These are phyloP conservation scores for Lophura nycthemera DNA, from an alignment of 2,113 vertebrate genomes.

Conservation along the genomic window DNA sequence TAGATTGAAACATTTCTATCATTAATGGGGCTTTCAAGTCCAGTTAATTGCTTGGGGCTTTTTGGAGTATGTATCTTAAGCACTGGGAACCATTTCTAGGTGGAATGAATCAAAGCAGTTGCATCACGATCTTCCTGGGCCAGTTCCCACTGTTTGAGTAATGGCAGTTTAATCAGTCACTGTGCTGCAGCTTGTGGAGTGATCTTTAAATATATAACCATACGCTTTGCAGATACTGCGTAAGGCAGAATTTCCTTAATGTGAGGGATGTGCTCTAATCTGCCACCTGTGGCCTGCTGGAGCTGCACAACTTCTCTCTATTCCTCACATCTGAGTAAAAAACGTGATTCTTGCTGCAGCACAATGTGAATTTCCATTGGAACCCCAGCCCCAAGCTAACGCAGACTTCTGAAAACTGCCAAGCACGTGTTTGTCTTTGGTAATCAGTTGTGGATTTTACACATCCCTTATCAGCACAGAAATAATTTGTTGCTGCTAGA, in stretches of 20 bases:
- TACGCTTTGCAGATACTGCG: neutral
- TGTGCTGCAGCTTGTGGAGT: neutral
- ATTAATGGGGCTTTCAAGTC: neutral
- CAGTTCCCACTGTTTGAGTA: neutral
- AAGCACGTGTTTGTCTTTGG: neutral
- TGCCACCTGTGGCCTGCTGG: neutral
- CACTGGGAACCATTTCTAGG: neutral
- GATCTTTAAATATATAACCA: neutral
- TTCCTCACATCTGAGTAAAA: neutral
- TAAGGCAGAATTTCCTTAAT: neutral
- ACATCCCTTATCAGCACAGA: neutral
- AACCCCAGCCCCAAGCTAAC: slow-evolving; percentile 26
- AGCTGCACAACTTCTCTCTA: neutral
- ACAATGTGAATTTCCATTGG: neutral
- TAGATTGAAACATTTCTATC: neutral
- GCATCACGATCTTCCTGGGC: neutral
- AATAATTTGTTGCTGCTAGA: neutral
- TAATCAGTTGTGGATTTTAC: neutral
- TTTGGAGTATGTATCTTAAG: neutral
- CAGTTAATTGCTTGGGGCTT: neutral
- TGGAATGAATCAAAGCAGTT: neutral
- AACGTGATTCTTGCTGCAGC: neutral
- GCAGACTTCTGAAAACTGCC: neutral
- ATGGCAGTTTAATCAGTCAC: neutral
- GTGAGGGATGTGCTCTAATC: neutral